Evolutionary conservation across 1,140 invertebrate genomes (phyloP), one percentile per base, ranked within the genome.

Genomic region (Zaprionus taronus): DNA sequence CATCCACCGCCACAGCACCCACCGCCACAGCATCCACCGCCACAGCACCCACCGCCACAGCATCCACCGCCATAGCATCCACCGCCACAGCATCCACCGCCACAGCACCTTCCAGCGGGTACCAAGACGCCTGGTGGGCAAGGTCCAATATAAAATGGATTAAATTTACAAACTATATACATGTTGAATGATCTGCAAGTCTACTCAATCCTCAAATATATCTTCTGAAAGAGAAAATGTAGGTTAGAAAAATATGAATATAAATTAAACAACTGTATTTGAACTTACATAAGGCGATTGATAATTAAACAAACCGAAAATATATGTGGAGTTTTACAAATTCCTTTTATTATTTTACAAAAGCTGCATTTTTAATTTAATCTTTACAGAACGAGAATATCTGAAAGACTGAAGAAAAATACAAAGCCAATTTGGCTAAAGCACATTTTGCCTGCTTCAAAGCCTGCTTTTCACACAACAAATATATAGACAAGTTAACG

Each of bases 101-200:
- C 31, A 4, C 81, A 63, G 31, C 67, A 61, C 1, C 49, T 26
- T 5, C 73, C 69, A 6, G 61, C 68, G 1, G 74, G 74, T 4
- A 66, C 56, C 4, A 77, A 24, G 14, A 34, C 20, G 6, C 72
- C 72, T 15, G 72, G 72, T 12, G 72, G 69, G 28, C 74, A 77
- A 6, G 74, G 74, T 47, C 74, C 74, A 22, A 75, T 41, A 41
- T 77, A 77, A 26, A 72, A 77, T 0, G 74, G 69, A 77, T 77
- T 36, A 17, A 77, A 77, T 66, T 77, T 77, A 62, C 61, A 66
- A 49, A 77, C 74, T 2, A 77, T 77, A 41, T 58, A 72, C 68
- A 77, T 77, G 17, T 49, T 53, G 57, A 31, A 38, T 14, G 20
- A 15, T 14, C 47, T 36, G 2, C 15, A 12, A 20, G n/a, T 57